Base-by-base conservation (phyloP, 1,140 invertebrate species). In the Brachystomella parvula region DNA sequence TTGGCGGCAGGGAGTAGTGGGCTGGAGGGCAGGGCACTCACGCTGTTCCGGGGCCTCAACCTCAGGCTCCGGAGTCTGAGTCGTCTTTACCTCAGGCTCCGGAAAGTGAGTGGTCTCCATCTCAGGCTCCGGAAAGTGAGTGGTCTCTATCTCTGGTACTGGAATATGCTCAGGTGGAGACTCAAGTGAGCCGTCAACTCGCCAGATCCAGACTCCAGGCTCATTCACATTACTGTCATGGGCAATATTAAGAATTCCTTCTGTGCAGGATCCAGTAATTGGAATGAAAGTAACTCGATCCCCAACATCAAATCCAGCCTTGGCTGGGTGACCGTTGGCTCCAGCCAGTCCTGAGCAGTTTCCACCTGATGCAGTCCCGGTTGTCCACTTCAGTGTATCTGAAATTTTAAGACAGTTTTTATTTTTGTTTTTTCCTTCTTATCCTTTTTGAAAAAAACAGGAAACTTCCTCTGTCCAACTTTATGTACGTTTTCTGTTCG, bases 311-410 rank as follows among this genome's bases (percentile, higher is more conserved):
- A 69, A 69, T 6, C 67, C 67, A 21, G 67, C 67, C 33, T 69
- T 69, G n/a, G 67, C 67, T 24, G 67, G 57, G 3, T 1, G 30
- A 3, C 67, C 67, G 1, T 63, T 29, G 0, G 1, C 35, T 2
- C 68, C 68, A 2, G 59, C 67, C 3, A 66, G 47, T 21, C 67
- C 67, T 2, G 12, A 73, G 19, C 61, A 62, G 9, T 47, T 21
- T 30, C 70, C 61, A 1, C 53, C 63, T 44, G 75, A 76, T 57
- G 74, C 75, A 15, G 74, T 73, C 2, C 76, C 75, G 24, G 76
- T 77, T 0, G 75, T 77, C 77, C 76, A 78, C 29, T 69, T 63
- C 2, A 76, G 73, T 35, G 72, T 69, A 29, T 75, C 39, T 44
- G n/a, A 44, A 44, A 44, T 44, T 12, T 44, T 44, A 44, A n/a